Percentiles rank a stretch among this genome's conserved stretches.
Evolutionary conservation across 2,888 invertebrate species (phyloP).

Genomic region (Campoplex capitator): DNA sequence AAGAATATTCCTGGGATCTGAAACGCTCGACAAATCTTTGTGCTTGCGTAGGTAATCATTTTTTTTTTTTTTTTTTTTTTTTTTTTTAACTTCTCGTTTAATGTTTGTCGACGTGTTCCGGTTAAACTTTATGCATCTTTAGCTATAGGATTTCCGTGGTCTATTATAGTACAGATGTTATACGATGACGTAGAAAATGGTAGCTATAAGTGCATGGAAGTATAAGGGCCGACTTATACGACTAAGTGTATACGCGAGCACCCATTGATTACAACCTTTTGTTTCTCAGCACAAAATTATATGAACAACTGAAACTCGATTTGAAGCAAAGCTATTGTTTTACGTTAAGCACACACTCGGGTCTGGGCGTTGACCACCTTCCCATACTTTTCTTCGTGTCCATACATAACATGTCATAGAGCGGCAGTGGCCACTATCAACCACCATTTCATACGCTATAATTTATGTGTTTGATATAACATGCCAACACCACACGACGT

Average conservation of each 20-base stretch:
- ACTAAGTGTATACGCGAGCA: background rate
- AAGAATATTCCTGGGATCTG: slow-evolving; percentile 5
- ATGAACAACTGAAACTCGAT: slow-evolving; percentile 35
- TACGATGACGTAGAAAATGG: background rate
- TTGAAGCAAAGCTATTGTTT: slow-evolving; percentile 58
- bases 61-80: slow-evolving; percentile 41
- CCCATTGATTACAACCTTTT: background rate
- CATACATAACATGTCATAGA: background rate
- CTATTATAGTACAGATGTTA: background rate
- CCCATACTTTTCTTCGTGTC: background rate
- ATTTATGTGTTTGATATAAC: slow-evolving; percentile 59
- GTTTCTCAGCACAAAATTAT: background rate
- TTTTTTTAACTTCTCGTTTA: slow-evolving; percentile 22
- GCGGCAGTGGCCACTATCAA: slow-evolving; percentile 20
- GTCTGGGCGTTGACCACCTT: slow-evolving; percentile 42
- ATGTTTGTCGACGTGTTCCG: slow-evolving; percentile 18
- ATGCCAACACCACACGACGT: slow-evolving; percentile 58
- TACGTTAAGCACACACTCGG: slow-evolving; percentile 41
- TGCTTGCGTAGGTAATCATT: slow-evolving; percentile 39
- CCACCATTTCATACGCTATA: slow-evolving; percentile 48
- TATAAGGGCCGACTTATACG: background rate
- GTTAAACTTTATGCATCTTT: background rate
- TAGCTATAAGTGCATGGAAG: background rate
- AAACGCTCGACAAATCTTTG: slow-evolving; percentile 29
- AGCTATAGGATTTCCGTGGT: background rate